Base-by-base conservation (phyloP, 2,113 vertebrate genomes). In the Willisornis vidua region DNA sequence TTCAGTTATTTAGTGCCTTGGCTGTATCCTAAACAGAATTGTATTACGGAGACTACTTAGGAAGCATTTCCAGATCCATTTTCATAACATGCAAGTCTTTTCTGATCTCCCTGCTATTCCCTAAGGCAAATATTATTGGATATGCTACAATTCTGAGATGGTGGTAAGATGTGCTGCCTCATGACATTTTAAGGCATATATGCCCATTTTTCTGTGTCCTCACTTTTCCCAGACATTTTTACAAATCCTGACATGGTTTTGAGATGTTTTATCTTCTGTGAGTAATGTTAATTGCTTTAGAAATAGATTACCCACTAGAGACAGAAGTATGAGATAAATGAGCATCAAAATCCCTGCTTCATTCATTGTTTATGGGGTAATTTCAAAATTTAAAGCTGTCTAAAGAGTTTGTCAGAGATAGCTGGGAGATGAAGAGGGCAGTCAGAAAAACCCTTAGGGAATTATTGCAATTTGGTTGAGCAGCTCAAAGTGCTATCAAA, bases 401-500 rank as follows among this genome's bases (percentile, higher is more conserved):
- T 85, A 61, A 76, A 85, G 26, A 46, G 28, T 37, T n/a, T 75
- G 73, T 55, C 70, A 92, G 55, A 93, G 20, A 77, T 23, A 81
- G n/a, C 48, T 78, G 37, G 35, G 39, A 87, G 59, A 46, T 16
- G 67, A 35, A 89, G 49, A 94, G 76, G 81, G 35, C 87, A 87
- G 57, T 67, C 59, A 85, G 29, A 89, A 91, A 85, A 94, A 41
- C 51, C 29, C 81, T 75, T 26, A 54, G 61, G 33, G 80, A 14
- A 75, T 59, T 90, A 73, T 57, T 90, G 87, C 52, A 91, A 14
- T 79, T 91, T 76, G 66, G 35, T 52, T 80, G 71, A 92, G 75
- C 37, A 90, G n/a, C 28, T 92, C 46, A 83, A 23, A 92, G 70
- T 90, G 75, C 67, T 94, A 75, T 87, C 82, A 94, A 92, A 91